These are phyloP conservation scores for Prunella himalayana DNA, from an alignment of 2,113 vertebrate species.

Conservation along the genomic window DNA sequence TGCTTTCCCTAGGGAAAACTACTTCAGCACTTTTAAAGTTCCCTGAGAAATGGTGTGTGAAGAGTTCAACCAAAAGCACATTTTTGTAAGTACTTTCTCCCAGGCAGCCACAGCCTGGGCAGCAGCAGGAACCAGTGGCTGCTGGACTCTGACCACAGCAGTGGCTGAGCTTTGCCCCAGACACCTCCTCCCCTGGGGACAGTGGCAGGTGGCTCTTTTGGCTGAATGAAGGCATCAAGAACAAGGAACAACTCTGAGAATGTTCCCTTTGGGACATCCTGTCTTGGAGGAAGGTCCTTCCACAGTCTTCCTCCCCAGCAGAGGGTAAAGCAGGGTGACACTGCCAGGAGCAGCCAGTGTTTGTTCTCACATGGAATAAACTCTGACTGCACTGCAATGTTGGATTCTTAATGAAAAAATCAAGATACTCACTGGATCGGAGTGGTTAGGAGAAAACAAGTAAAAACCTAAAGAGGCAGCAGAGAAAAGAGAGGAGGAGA, in stretches of 20 bases:
- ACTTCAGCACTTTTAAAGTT: background rate
- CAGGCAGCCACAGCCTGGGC: background rate
- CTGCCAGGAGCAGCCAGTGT: background rate
- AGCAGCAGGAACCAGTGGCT: background rate
- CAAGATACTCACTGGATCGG: slow-evolving; percentile 84
- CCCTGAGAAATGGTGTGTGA: background rate
- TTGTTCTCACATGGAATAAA: background rate
- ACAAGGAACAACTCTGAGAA: background rate
- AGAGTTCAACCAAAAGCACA: background rate
- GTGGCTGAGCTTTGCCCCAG: background rate
- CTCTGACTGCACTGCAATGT: rapidly evolving
- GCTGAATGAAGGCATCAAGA: background rate
- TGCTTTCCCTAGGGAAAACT: background rate
- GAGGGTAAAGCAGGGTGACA: background rate
- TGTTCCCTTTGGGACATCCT: background rate
- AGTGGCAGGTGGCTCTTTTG: background rate
- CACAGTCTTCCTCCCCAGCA: background rate
- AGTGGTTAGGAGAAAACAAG: slow-evolving; percentile 90
- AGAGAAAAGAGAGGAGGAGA: background rate
- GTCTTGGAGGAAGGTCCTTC: background rate
- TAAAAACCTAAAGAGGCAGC: slow-evolving; percentile 84
- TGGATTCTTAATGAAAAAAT: background rate
- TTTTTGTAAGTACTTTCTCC: background rate
- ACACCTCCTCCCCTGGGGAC: background rate
- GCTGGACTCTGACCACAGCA: background rate